Conservation (phyloP, 2,113 vertebrate species). For the Cololabis saira region DNA sequence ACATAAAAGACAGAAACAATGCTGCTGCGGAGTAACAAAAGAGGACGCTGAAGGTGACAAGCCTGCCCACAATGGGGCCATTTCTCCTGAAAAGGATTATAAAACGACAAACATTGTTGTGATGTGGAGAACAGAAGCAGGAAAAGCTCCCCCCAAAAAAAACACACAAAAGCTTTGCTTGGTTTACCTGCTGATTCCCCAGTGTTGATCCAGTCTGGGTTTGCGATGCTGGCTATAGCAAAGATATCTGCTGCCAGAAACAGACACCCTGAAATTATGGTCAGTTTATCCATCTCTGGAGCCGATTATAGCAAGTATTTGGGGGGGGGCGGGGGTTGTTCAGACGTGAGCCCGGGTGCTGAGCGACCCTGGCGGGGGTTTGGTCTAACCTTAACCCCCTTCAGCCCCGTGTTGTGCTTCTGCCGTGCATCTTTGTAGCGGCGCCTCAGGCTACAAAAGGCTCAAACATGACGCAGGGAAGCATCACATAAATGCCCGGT, state of each 20-base stretch:
- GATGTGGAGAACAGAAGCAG: not conserved
- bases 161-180: not conserved
- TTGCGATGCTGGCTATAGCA: conserved; percentile 97
- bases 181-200: conserved; percentile 95
- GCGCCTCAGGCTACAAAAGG: conserved; percentile 57
- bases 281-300: conserved; percentile 95
- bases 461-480: conserved; percentile 40
- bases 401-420: conserved; percentile 62
- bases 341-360: conserved; percentile 47
- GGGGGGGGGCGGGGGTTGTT: conserved; percentile 22
- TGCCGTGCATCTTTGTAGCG: conserved; percentile 69
- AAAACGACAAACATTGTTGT: no score
- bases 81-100: no score
- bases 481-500: conserved; percentile 63
- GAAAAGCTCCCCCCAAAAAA: not conserved
- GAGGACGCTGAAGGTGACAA: not conserved
- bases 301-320: conserved; percentile 28
- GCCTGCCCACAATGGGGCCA: no score
- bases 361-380: conserved; percentile 52
- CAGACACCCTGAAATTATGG: conserved; percentile 98
- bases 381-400: conserved; percentile 72
- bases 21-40: conserved; percentile 43
- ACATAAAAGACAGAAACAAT: not conserved
- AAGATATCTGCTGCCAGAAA: conserved; percentile 98
- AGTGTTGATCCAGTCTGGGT: conserved; percentile 99